phyloP scores from a whole-genome alignment of 2,113 vertebrate species.

The Scomber colias region DNA sequence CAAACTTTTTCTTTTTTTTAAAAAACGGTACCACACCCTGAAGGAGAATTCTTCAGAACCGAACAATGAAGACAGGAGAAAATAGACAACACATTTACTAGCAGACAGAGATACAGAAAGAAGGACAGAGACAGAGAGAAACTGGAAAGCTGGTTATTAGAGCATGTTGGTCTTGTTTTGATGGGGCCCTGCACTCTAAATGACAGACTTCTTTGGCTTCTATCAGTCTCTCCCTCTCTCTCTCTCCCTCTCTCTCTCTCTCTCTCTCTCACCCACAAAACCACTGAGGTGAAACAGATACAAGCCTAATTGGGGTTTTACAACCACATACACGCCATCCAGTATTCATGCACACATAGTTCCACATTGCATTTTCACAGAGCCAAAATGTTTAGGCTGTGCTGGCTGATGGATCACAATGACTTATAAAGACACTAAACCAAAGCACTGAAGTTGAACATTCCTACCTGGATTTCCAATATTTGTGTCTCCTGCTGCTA shows the following conservation, averaged over 20 bases:
- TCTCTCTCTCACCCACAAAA: constrained; percentile 44
- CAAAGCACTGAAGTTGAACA: no score
- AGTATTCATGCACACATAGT: neutral
- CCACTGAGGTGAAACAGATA: constrained; percentile 68
- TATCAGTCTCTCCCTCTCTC: constrained; percentile 10
- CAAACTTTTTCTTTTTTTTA: no score
- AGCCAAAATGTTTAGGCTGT: neutral
- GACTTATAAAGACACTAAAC: neutral
- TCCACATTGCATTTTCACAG: neutral
- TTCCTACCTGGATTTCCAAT: no score
- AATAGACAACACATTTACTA: neutral
- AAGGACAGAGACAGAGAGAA: neutral
- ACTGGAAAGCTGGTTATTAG: constrained; percentile 47
- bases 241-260: constrained; percentile 19
- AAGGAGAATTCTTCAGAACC: neutral
- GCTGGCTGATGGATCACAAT: neutral
- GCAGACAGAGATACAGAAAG: neutral
- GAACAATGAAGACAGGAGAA: neutral
- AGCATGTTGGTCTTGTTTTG: constrained; percentile 48
- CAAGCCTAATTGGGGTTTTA: constrained; percentile 56
- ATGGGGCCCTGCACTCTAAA: constrained; percentile 31
- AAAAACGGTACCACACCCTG: neutral
- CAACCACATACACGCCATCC: constrained; percentile 20
- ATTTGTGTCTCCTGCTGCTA: neutral
- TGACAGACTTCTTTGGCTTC: constrained; percentile 31